phyloP scores from a whole-genome alignment of 2,113 vertebrate species.

The Menidia beryllina region DNA sequence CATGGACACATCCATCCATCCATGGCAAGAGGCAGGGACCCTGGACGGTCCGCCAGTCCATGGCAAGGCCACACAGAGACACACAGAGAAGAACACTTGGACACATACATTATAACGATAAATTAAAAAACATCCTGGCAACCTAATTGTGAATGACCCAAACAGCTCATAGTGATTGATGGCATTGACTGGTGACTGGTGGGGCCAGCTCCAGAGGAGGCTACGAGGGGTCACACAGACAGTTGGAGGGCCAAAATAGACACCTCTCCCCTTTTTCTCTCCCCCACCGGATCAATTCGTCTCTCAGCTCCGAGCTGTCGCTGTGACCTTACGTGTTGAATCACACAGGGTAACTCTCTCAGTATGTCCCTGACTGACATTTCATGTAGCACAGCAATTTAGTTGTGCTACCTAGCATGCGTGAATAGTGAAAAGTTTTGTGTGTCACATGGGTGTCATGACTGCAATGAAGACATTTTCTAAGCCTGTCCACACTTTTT shows the following conservation, averaged over 20 bases:
- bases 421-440: conserved; percentile 15
- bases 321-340: conserved; percentile 29
- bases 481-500: conserved; percentile 16
- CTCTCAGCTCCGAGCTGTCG: conserved; percentile 19
- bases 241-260: conserved; percentile 64
- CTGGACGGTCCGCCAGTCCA: too few species aligned
- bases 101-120: conserved; percentile 26
- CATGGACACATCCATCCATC: too few species aligned
- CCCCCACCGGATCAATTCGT: conserved; percentile 42
- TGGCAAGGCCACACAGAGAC: too few species aligned
- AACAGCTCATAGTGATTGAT: conserved; percentile 63
- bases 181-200: conserved; percentile 13
- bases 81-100: background rate
- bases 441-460: conserved; percentile 22
- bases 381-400: conserved; percentile 18
- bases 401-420: conserved; percentile 32
- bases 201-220: conserved; percentile 36
- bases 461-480: conserved; percentile 7
- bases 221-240: conserved; percentile 39
- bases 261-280: background rate
- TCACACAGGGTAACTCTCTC: background rate
- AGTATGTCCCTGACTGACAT: conserved; percentile 5
- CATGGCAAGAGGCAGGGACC: too few species aligned
- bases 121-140: conserved; percentile 13
- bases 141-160: conserved; percentile 35